Evolutionary conservation across 2,888 invertebrate species (phyloP).

Genomic region (Caenorhabditis becei): DNA sequence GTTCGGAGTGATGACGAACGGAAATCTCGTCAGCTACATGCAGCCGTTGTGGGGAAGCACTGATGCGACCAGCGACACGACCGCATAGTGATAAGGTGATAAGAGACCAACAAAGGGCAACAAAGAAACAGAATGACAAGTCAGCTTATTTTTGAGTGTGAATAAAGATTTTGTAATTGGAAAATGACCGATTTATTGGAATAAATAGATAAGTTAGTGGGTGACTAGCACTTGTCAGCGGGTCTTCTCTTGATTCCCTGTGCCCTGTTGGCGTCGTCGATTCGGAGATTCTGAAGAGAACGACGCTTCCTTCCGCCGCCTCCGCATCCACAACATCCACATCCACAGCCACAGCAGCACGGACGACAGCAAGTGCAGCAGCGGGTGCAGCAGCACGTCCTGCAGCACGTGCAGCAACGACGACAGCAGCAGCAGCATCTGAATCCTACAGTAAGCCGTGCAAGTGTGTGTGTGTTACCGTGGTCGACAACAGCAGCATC

Average conservation of each 20-base stretch:
- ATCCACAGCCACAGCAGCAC: conserved; percentile 60
- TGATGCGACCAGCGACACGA: conserved; percentile 14
- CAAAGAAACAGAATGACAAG: too few species aligned
- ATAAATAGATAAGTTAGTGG: not conserved
- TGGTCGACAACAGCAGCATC: conserved; percentile 59
- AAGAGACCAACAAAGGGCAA: too few species aligned
- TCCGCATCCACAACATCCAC: conserved; percentile 59
- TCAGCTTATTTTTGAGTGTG: too few species aligned
- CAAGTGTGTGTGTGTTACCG: conserved; percentile 10
- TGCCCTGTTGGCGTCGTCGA: conserved; percentile 54
- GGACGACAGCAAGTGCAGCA: conserved; percentile 65
- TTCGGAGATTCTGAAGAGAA: conserved; percentile 63
- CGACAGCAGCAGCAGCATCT: conserved; percentile 60
- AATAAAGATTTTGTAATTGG: too few species aligned
- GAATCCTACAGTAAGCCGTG: conserved; percentile 20
- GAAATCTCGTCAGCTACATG: conserved; percentile 46
- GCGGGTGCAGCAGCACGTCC: conserved; percentile 63
- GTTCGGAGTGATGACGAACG: conserved; percentile 31
- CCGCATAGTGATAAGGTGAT: too few species aligned
- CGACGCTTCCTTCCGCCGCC: conserved; percentile 63
- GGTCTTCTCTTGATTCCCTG: conserved; percentile 54
- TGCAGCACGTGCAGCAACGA: conserved; percentile 62
- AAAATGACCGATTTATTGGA: too few species aligned
- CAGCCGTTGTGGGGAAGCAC: conserved; percentile 20
- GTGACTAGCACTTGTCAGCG: conserved; percentile 30